Percentiles rank a stretch among this genome's conserved stretches.
phyloP scores from a whole-genome alignment of 1,140 invertebrate species.

The Wasmannia auropunctata region DNA sequence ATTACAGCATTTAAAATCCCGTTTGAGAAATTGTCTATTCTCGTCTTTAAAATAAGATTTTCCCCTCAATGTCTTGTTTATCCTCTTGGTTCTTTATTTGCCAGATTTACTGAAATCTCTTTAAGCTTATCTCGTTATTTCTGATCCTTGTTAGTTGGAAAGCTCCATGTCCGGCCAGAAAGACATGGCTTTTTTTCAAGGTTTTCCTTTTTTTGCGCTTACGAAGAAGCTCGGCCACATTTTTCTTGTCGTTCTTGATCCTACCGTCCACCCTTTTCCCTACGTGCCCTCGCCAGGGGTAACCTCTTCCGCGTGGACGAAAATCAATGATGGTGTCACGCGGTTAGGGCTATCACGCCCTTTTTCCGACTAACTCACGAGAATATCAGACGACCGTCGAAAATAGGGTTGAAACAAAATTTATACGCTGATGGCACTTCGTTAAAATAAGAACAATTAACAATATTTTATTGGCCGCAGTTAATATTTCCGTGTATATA shows the following conservation, averaged over 20 bases:
- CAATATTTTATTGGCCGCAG: not conserved
- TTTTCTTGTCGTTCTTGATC: constrained; percentile 58
- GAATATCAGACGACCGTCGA: constrained; percentile 1
- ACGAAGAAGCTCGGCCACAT: constrained; percentile 53
- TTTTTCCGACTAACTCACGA: constrained; percentile 37
- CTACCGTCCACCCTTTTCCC: constrained; percentile 48
- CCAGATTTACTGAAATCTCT: constrained; percentile 20
- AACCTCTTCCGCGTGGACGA: constrained; percentile 59
- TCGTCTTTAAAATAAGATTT: not conserved
- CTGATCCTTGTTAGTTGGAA: constrained; percentile 47
- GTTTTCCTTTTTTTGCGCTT: constrained; percentile 44
- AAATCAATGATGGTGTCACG: constrained; percentile 64
- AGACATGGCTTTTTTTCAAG: constrained; percentile 38
- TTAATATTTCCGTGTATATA: not conserved
- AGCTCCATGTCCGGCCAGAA: constrained; percentile 32
- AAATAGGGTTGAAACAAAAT: not conserved
- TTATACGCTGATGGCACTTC: not conserved
- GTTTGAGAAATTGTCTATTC: not conserved
- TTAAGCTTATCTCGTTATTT: constrained; percentile 46
- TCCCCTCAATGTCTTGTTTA: not conserved
- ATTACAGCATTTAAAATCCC: not conserved
- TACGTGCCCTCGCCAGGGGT: constrained; percentile 41
- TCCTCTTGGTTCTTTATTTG: constrained; percentile 1
- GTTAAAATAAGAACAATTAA: constrained; percentile 17
- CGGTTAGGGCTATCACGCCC: constrained; percentile 55